Conservation (phyloP, 2,113 vertebrate species). For the Zapus hudsonius region DNA sequence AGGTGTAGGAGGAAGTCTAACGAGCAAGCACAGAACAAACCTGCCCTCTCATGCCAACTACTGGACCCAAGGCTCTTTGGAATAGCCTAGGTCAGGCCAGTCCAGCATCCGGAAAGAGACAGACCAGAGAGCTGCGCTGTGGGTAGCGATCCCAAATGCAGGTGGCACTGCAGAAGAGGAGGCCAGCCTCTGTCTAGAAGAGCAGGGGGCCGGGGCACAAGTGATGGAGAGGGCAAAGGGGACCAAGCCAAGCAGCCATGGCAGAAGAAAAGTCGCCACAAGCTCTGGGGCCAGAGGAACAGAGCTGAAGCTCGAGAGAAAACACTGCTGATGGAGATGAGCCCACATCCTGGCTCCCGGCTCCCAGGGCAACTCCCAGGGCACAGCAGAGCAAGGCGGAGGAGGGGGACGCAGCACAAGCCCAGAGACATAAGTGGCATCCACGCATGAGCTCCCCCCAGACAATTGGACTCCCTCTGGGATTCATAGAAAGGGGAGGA, state of each 20-base stretch:
- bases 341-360: background rate
- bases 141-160: background rate
- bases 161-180: background rate
- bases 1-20: background rate
- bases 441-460: background rate
- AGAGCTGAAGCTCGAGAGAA: too few species aligned
- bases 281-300: background rate
- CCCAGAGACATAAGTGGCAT: background rate
- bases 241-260: background rate
- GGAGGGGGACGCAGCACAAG: background rate
- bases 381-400: too few species aligned
- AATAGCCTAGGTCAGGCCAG: background rate
- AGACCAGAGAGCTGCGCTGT: too few species aligned
- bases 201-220: rapidly evolving
- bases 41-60: too few species aligned
- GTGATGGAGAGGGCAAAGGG: background rate
- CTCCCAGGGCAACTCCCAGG: background rate
- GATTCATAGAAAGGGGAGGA: background rate
- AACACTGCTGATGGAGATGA: background rate
- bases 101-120: background rate
- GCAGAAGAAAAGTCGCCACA: background rate
- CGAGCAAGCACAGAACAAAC: background rate
- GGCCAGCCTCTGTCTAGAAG: background rate
- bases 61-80: background rate
- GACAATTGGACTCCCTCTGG: background rate